phyloP scores from a whole-genome alignment of 2,888 invertebrate species.

The Xanthia icteritia region DNA sequence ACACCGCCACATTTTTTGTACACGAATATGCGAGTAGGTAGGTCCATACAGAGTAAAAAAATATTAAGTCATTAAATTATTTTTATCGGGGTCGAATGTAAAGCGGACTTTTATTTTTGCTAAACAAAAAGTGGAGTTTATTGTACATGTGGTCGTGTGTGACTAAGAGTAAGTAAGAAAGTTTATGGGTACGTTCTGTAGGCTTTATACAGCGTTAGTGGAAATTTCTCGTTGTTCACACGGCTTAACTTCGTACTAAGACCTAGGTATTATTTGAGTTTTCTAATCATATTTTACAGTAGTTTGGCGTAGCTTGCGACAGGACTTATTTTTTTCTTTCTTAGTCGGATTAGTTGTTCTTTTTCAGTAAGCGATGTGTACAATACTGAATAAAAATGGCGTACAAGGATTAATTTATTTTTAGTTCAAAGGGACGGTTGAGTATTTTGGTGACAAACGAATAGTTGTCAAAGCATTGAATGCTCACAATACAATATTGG shows the following conservation, averaged over 20 bases:
- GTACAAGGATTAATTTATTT: neutral
- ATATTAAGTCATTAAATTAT: conserved; percentile 61
- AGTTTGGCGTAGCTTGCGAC: conserved; percentile 5
- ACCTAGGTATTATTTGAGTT: conserved; percentile 49
- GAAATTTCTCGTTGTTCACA: conserved; percentile 58
- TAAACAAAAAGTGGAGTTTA: conserved; percentile 59
- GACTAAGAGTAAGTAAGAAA: conserved; percentile 58
- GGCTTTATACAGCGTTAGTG: conserved; percentile 52
- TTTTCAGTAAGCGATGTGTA: too few relatives aligned
- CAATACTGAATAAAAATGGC: neutral
- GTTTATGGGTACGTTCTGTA: conserved; percentile 62
- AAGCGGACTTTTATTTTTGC: conserved; percentile 53
- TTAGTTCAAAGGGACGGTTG: neutral
- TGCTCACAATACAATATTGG: neutral
- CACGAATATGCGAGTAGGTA: conserved; percentile 62
- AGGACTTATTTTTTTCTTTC: conserved; percentile 10
- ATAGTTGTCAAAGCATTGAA: conserved; percentile 21
- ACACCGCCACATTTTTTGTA: conserved; percentile 60
- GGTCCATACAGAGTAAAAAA: conserved; percentile 45
- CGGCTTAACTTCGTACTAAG: conserved; percentile 51
- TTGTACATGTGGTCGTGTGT: conserved; percentile 41
- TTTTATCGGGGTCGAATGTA: conserved; percentile 59
- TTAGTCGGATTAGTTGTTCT: neutral
- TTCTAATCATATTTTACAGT: conserved; percentile 52
- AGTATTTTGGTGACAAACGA: neutral